Evolutionary conservation across 2,888 invertebrate species (phyloP).

Genomic region (Dyspetes luteomarginatus): DNA sequence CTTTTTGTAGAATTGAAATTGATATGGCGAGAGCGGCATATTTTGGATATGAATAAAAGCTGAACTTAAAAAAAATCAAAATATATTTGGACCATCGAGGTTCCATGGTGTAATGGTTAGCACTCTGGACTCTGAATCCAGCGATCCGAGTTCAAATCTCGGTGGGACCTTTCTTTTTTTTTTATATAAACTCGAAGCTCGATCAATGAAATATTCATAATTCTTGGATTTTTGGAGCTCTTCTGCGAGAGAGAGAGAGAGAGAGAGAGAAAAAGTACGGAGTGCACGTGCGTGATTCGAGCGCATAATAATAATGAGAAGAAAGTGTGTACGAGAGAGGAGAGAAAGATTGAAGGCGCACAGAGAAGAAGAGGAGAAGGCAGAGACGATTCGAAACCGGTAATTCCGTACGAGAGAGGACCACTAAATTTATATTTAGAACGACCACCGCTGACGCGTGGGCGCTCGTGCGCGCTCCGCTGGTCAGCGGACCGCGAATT

Average conservation of each 20-base stretch:
- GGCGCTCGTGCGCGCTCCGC: constrained; percentile 69
- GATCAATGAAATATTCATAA: constrained; percentile 46
- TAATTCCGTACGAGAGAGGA: constrained; percentile 76
- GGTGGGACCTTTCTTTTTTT: constrained; percentile 86
- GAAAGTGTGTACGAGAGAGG: constrained; percentile 23
- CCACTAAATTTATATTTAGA: constrained; percentile 77
- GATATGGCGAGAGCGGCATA: too few relatives aligned
- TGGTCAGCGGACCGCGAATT: constrained; percentile 74
- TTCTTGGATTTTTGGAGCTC: constrained; percentile 46
- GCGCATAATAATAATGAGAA: constrained; percentile 14
- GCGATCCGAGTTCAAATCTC: constrained; percentile 92
- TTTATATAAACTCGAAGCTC: neutral
- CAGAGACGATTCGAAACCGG: constrained; percentile 78
- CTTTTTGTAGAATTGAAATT: too few relatives aligned
- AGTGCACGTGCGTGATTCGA: constrained; percentile 58
- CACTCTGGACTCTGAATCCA: constrained; percentile 92
- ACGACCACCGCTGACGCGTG: constrained; percentile 76
- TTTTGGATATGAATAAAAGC: neutral
- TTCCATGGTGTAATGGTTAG: constrained; percentile 90
- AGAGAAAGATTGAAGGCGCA: constrained; percentile 16
- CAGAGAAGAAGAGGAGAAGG: constrained; percentile 35
- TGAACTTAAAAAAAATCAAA: too few relatives aligned
- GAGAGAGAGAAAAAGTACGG: constrained; percentile 10
- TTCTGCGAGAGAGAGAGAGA: too few relatives aligned
- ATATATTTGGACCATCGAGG: constrained; percentile 30